These are phyloP conservation scores for Protomyctophum bolini DNA, from an alignment of 2,113 vertebrate genomes.

Conservation along the genomic window DNA sequence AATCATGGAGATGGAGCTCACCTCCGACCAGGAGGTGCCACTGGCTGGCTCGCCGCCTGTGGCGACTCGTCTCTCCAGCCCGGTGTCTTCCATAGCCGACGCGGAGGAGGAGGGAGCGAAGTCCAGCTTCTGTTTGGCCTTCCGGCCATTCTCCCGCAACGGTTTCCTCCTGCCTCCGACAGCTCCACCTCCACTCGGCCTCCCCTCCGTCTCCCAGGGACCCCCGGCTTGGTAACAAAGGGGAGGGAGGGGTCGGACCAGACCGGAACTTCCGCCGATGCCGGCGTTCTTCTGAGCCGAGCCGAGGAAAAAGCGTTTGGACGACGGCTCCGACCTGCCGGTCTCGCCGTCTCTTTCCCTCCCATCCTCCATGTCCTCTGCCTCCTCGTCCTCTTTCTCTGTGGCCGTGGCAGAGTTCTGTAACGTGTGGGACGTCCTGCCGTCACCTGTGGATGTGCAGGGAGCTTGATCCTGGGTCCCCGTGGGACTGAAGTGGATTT, in stretches of 20 bases:
- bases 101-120: constrained; percentile 56
- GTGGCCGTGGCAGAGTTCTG: constrained; percentile 53
- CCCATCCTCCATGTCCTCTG: neutral
- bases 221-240: constrained; percentile 23
- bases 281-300: constrained; percentile 79
- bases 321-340: neutral
- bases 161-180: constrained; percentile 69
- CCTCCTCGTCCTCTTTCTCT: constrained; percentile 48
- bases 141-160: constrained; percentile 82
- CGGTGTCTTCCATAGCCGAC: constrained; percentile 7
- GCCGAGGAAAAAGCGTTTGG: constrained; percentile 64
- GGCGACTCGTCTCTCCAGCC: constrained; percentile 26
- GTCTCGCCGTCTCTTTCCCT: constrained; percentile 1
- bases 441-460: constrained; percentile 51
- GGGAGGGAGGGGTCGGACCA: constrained; percentile 22
- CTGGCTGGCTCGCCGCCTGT: constrained; percentile 80
- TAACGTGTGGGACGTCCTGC: no score
- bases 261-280: constrained; percentile 18
- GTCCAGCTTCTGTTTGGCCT: constrained; percentile 89
- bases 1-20: constrained; percentile 91
- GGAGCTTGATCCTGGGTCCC: constrained; percentile 68
- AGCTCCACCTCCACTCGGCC: constrained; percentile 67
- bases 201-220: constrained; percentile 16
- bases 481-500: constrained; percentile 68
- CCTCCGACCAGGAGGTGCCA: constrained; percentile 94